Conservation (phyloP, 2,888 invertebrate genomes). For the Phengaris arion region DNA sequence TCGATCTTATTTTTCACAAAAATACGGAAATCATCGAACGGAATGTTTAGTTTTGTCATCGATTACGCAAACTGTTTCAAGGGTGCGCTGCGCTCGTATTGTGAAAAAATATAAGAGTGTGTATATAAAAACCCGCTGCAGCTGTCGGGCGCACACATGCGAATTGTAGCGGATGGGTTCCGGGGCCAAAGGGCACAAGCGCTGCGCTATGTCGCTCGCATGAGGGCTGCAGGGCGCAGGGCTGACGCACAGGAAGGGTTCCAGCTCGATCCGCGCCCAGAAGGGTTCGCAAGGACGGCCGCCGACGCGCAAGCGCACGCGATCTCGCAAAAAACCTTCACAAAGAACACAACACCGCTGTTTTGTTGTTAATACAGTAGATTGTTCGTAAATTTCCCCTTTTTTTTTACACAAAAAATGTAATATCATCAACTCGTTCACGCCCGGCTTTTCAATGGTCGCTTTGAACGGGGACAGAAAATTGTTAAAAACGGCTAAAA, state of each 20-base stretch:
- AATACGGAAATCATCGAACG: conserved; percentile 79
- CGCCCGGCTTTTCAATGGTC: conserved; percentile 77
- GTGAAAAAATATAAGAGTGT: conserved; percentile 78
- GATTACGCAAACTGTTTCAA: conserved; percentile 81
- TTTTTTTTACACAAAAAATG: conserved; percentile 69
- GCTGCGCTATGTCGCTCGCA: conserved; percentile 37
- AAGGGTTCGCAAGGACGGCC: conserved; percentile 75
- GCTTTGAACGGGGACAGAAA: conserved; percentile 71
- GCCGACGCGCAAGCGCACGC: conserved; percentile 79
- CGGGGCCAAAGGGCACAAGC: conserved; percentile 54
- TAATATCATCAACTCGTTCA: conserved; percentile 81
- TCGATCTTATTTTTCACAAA: conserved; percentile 58
- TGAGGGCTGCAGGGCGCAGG: conserved; percentile 44
- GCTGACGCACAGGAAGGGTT: conserved; percentile 67
- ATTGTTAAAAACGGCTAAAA: conserved; percentile 76
- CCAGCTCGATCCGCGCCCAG: conserved; percentile 67
- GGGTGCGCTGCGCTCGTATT: conserved; percentile 72
- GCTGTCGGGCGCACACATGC: conserved; percentile 78
- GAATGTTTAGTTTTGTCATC: conserved; percentile 81
- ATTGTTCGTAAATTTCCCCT: conserved; percentile 75
- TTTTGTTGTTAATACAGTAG: conserved; percentile 77
- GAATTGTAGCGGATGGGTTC: conserved; percentile 63
- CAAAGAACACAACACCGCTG: conserved; percentile 72
- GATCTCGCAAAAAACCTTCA: conserved; percentile 72
- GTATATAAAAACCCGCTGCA: conserved; percentile 77